Percentiles rank a stretch among this genome's conserved stretches.
Conservation (phyloP, 53 echinoderm and acorn worm species). For the Arbacia lixula region DNA sequence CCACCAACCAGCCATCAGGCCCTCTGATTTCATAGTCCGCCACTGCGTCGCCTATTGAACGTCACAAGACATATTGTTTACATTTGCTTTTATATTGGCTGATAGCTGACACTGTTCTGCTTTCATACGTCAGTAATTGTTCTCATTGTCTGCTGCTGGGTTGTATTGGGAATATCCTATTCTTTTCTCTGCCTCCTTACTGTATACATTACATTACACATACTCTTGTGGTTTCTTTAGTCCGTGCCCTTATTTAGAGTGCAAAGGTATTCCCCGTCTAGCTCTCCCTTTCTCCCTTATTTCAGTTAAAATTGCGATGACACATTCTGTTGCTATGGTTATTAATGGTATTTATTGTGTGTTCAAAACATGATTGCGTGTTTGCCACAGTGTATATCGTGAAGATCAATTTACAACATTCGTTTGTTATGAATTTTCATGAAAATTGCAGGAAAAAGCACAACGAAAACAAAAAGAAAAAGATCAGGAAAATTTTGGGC, state of each 20-base stretch:
- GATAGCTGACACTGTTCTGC: constrained; percentile 22
- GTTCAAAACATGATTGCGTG: too few species aligned
- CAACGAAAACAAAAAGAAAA: neutral
- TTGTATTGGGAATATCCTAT: constrained; percentile 27
- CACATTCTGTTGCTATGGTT: constrained; percentile 28
- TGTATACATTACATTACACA: constrained; percentile 39
- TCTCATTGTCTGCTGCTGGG: constrained; percentile 22
- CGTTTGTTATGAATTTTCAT: too few species aligned
- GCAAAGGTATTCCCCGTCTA: constrained; percentile 45
- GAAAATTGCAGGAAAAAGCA: neutral
- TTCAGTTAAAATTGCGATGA: neutral
- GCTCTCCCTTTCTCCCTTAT: neutral
- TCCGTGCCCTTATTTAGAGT: constrained; percentile 28
- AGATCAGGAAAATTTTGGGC: too few species aligned
- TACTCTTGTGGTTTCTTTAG: constrained; percentile 26
- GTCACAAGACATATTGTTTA: constrained; percentile 49
- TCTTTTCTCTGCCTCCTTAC: constrained; percentile 15
- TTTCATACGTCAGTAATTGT: constrained; percentile 51
- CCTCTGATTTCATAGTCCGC: neutral
- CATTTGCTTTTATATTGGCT: constrained; percentile 38
- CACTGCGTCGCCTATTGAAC: constrained; percentile 18
- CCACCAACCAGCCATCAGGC: neutral
- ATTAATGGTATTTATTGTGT: too few species aligned
- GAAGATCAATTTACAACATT: too few species aligned
- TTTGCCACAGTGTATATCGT: too few species aligned